Base-by-base conservation (phyloP, 1,140 invertebrate genomes). In the Carcinoscorpius rotundicauda region DNA sequence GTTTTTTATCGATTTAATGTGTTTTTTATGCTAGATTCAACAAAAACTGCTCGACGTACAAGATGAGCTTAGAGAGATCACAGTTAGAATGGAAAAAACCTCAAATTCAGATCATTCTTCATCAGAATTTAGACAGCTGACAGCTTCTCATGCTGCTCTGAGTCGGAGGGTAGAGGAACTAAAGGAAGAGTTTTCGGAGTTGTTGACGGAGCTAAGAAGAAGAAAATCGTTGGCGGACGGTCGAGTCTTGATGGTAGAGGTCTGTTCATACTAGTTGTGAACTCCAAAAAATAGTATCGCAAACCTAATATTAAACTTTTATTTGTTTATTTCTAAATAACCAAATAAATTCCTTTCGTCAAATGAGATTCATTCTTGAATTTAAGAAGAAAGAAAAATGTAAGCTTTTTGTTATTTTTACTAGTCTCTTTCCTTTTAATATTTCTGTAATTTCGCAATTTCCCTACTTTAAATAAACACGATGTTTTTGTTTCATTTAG, bases 101-200 rank as follows among this genome's bases (percentile, higher is more conserved):
- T 29, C 29, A 29, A 29, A 29, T 29, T 29, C 29, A 29, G 29
- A 29, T 29, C 29, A 29, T 29, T 29, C 29, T 29, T 29, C 29
- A 29, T 29, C 29, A 29, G 29, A 29, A 29, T 29, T 29, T 29
- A 29, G 29, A 29, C 29, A 29, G 29, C 29, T n/a, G 53, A 6
- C 53, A n/a, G 51, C 58, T 50, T 72, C 72, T n/a, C 73, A 75
- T 51, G 68, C 70, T 4, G 74, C 73, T 11, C 69, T 78, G 9
- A 71, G 75, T n/a, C 71, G 71, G n/a, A 73, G 75, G 51, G 75
- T 81, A 5, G 79, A 80, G 62, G 71, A 74, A 9, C 74, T 82
- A 3, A 81, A 81, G 71, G 78, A 78, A 58, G 79, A 82, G 66
- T 82, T 80, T 65, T 76, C 78, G 4, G 76, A 82, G 66, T 71